Percentiles rank a stretch among this genome's conserved stretches.
These are phyloP conservation scores for Pitta sordida DNA, from an alignment of 2,113 vertebrate genomes.

Conservation along the genomic window DNA sequence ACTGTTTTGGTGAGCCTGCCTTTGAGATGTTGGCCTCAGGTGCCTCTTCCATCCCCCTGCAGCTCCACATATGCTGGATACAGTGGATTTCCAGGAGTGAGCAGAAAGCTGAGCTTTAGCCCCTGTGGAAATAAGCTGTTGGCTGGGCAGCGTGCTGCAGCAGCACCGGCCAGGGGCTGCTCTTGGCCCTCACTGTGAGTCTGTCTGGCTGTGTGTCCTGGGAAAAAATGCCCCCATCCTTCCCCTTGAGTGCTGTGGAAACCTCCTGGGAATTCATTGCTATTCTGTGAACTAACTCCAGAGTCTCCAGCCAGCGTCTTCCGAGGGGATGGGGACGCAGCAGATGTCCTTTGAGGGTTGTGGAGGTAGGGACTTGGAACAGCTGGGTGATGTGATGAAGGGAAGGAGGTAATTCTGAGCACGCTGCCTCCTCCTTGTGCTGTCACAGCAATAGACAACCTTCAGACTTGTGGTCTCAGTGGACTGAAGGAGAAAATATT, in stretches of 20 bases:
- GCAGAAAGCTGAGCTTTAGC: background rate
- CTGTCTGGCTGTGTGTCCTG: background rate
- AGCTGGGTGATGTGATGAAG: background rate
- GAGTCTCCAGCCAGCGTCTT: background rate
- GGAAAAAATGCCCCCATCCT: background rate
- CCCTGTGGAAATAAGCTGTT: rapidly evolving
- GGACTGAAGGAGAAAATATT: background rate
- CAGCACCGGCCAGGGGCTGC: background rate
- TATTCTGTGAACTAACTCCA: background rate
- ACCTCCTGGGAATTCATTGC: background rate
- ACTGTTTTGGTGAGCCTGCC: background rate
- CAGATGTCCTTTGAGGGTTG: background rate
- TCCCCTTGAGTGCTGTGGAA: background rate
- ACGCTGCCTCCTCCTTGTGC: background rate
- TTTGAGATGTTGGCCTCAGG: background rate
- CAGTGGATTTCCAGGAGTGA: background rate
- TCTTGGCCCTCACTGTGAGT: background rate
- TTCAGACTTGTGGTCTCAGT: background rate
- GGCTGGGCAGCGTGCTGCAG: background rate
- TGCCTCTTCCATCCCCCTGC: background rate
- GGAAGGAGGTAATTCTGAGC: background rate
- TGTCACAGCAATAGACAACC: background rate
- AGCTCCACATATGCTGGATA: rapidly evolving
- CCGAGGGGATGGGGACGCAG: background rate
- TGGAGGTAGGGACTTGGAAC: background rate